Evolutionary conservation across 2,113 vertebrate genomes (phyloP).

Genomic region (Phalacrocorax brasilianus): DNA sequence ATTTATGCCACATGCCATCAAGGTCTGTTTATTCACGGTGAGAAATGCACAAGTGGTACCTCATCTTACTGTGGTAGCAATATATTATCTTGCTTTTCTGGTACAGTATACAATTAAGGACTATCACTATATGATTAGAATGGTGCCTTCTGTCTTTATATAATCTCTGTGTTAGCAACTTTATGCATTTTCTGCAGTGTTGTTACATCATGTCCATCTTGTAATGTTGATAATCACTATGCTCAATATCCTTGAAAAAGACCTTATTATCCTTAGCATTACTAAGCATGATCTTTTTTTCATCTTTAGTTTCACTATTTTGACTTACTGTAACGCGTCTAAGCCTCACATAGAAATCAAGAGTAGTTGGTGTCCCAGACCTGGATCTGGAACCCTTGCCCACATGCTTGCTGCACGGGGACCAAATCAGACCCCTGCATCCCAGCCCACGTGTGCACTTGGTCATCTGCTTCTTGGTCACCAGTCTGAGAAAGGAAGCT

Average conservation of each 20-base stretch:
- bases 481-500: background rate
- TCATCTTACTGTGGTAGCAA: background rate
- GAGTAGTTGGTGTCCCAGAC: background rate
- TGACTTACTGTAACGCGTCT: rapidly evolving
- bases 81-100: background rate
- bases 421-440: background rate
- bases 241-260: background rate
- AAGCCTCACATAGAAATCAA: background rate
- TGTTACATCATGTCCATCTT: background rate
- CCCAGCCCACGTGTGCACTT: rapidly evolving
- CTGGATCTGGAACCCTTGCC: background rate
- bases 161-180: background rate
- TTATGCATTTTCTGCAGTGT: background rate
- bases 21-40: background rate
- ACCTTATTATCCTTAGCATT: background rate
- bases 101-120: background rate
- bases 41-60: background rate
- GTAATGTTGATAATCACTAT: background rate
- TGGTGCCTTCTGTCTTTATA: background rate
- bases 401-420: rapidly evolving
- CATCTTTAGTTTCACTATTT: background rate
- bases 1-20: background rate
- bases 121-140: background rate
- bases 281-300: background rate
- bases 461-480: background rate